Percentiles rank a stretch among this genome's conserved stretches.
These are phyloP conservation scores for Jordanella pulchra DNA, from an alignment of 2,797 vertebrate genomes.

Conservation along the genomic window DNA sequence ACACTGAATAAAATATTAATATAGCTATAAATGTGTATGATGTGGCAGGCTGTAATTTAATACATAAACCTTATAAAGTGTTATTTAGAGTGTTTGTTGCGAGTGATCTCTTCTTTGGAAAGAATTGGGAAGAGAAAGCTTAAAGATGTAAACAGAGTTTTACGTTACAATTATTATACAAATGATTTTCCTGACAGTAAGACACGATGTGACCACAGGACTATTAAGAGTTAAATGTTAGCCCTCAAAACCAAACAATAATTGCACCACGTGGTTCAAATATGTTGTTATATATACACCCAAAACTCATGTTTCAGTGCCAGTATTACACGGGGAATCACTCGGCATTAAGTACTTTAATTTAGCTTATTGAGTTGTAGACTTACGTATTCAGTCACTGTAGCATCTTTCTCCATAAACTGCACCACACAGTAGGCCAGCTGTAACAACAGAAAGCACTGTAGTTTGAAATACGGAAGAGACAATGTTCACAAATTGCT, in stretches of 20 bases:
- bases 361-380: neutral
- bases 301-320: too few relatives aligned
- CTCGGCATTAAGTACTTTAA: neutral
- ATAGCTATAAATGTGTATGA: too few relatives aligned
- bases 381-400: constrained; percentile 92
- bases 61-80: too few relatives aligned
- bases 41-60: too few relatives aligned
- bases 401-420: constrained; percentile 94
- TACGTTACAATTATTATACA: too few relatives aligned
- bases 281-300: neutral
- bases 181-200: neutral
- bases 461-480: neutral
- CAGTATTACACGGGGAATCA: neutral
- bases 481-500: neutral
- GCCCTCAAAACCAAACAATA: neutral
- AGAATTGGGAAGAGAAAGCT: too few relatives aligned
- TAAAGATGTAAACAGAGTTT: too few relatives aligned
- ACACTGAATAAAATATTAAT: too few relatives aligned
- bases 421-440: constrained; percentile 95
- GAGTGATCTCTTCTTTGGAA: too few relatives aligned
- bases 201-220: neutral
- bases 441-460: constrained; percentile 66
- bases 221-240: neutral
- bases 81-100: too few relatives aligned
- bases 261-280: neutral